Percentiles rank a stretch among this genome's conserved stretches.
Conservation (phyloP, 2,888 invertebrate species). For the Philopedon plagiatum region DNA sequence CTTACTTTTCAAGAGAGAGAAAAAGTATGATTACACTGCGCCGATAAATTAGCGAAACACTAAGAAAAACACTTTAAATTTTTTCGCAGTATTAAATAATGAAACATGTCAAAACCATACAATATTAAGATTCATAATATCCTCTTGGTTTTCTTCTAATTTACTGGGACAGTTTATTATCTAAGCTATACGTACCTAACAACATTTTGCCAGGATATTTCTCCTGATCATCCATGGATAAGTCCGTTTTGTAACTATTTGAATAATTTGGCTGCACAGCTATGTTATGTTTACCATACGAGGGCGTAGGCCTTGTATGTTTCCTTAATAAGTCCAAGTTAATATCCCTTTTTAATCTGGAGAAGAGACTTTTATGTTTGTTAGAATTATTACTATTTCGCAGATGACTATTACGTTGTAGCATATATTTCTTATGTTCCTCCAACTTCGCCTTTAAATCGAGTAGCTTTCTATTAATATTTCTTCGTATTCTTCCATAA, state of each 20-base stretch:
- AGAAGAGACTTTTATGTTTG: neutral
- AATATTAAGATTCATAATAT: too few relatives aligned
- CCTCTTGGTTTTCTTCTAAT: too few relatives aligned
- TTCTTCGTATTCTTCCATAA: slow-evolving; percentile 52
- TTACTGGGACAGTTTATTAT: too few relatives aligned
- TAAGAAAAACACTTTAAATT: too few relatives aligned
- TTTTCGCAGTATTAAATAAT: too few relatives aligned
- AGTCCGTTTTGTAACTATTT: neutral
- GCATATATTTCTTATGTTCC: slow-evolving; percentile 35
- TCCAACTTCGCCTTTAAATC: slow-evolving; percentile 33
- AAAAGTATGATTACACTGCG: too few relatives aligned
- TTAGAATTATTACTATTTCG: neutral
- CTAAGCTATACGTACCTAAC: neutral
- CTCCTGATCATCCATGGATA: neutral
- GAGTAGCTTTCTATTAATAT: slow-evolving; percentile 57
- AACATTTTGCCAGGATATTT: neutral
- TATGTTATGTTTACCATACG: neutral
- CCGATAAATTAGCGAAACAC: too few relatives aligned
- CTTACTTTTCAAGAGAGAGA: too few relatives aligned
- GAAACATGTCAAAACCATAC: too few relatives aligned
- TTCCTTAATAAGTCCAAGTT: slow-evolving; percentile 61
- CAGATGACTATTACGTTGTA: neutral
- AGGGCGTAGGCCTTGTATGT: slow-evolving; percentile 35
- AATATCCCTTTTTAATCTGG: slow-evolving; percentile 52
- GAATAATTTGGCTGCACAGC: slow-evolving; percentile 8